Percentiles rank a stretch among this genome's conserved stretches.
phyloP scores from a whole-genome alignment of 2,888 invertebrate genomes.

The Drosophila setosimentum region DNA sequence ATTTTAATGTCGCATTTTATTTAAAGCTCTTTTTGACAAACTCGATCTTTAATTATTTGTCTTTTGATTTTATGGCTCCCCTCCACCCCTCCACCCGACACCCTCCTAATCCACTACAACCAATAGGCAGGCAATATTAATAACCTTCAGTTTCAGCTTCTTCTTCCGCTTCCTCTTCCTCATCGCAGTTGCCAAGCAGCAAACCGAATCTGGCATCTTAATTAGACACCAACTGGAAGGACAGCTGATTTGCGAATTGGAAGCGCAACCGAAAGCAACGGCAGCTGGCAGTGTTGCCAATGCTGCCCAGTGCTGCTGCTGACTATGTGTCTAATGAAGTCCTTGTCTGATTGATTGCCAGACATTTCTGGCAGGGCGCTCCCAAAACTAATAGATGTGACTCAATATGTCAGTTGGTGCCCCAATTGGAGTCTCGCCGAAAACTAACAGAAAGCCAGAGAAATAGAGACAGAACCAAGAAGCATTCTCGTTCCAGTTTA shows the following conservation, averaged over 20 bases:
- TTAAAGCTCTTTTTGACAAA: neutral
- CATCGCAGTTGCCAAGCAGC: conserved; percentile 37
- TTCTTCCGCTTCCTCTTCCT: neutral
- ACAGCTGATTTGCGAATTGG: conserved; percentile 53
- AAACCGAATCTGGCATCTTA: conserved; percentile 62
- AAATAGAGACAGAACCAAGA: conserved; percentile 10
- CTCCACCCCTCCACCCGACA: neutral
- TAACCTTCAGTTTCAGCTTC: conserved; percentile 53
- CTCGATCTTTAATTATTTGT: conserved; percentile 36
- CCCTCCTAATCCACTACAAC: neutral
- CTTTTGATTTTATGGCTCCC: conserved; percentile 29
- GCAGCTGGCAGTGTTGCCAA: conserved; percentile 7
- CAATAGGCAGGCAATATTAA: conserved; percentile 58
- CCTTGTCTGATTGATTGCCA: conserved; percentile 70
- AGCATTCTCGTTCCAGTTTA: conserved; percentile 34
- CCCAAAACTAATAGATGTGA: conserved; percentile 67
- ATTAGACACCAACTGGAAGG: conserved; percentile 52
- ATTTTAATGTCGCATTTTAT: neutral
- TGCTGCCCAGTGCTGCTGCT: conserved; percentile 23
- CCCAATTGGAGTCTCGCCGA: conserved; percentile 46
- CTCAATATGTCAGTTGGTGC: conserved; percentile 62
- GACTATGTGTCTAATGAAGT: conserved; percentile 74
- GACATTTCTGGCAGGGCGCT: conserved; percentile 59
- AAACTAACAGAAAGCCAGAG: conserved; percentile 53
- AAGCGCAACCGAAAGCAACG: conserved; percentile 1